Percentiles rank a stretch among this genome's conserved stretches.
These are phyloP conservation scores for Neoaliturus tenellus DNA, from an alignment of 2,888 invertebrate genomes.

Conservation along the genomic window DNA sequence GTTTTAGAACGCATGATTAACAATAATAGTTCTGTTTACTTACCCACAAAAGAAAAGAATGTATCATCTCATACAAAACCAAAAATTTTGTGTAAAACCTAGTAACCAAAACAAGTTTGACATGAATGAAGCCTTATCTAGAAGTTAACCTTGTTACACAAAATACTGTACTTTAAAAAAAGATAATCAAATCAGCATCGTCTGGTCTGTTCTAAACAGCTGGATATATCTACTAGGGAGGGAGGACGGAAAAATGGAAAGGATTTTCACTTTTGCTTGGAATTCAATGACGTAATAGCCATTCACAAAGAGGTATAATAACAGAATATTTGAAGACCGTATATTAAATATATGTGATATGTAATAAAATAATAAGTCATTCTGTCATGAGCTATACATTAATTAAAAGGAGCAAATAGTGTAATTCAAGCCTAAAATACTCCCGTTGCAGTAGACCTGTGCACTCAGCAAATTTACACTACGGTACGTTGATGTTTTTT, in stretches of 20 bases:
- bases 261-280: not conserved
- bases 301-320: not conserved
- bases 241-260: not conserved
- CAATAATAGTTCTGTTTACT: not conserved
- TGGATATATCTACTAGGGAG: not conserved
- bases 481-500: no score
- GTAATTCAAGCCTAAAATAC: no score
- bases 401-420: no score
- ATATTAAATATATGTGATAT: no score
- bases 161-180: not conserved
- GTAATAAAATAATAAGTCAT: no score
- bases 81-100: not conserved
- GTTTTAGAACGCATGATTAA: not conserved
- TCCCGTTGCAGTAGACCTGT: no score
- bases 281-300: not conserved
- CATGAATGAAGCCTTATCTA: constrained; percentile 2
- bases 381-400: no score
- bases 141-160: constrained; percentile 5
- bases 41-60: not conserved
- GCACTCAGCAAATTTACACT: no score
- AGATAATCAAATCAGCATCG: constrained; percentile 9
- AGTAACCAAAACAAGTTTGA: not conserved
- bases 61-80: not conserved
- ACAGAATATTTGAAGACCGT: no score
- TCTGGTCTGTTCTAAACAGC: constrained; percentile 1